phyloP scores from a whole-genome alignment of 2,797 vertebrate genomes.

The Poecilia wingei region DNA sequence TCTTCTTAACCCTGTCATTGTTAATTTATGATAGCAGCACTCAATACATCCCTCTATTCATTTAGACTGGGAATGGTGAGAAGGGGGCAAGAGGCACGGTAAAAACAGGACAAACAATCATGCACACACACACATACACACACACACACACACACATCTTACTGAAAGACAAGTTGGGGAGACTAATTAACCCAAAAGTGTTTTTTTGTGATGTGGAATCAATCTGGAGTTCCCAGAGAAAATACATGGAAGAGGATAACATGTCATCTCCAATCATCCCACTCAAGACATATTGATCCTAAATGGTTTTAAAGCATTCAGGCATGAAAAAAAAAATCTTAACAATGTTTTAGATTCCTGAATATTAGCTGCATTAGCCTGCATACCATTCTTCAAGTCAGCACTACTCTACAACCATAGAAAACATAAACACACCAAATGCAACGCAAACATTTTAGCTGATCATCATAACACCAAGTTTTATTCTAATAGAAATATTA shows the following conservation, averaged over 20 bases:
- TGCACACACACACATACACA: background rate
- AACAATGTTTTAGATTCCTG: background rate
- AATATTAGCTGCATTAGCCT: background rate
- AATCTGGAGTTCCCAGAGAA: background rate
- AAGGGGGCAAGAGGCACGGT: background rate
- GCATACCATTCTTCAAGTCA: background rate
- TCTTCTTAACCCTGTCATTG: background rate
- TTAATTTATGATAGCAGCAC: background rate
- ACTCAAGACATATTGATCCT: background rate
- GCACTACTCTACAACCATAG: background rate
- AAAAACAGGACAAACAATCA: background rate
- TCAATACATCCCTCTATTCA: background rate
- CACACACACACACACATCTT: background rate
- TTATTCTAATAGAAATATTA: background rate
- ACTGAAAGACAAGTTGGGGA: background rate
- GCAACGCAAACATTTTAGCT: background rate
- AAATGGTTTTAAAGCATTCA: background rate
- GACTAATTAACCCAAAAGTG: background rate
- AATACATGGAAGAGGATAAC: background rate
- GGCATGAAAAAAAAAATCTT: background rate
- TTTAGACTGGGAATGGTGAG: background rate
- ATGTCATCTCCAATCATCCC: background rate
- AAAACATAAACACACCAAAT: background rate
- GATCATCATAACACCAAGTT: background rate
- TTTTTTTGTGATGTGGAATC: background rate